Conservation (phyloP, 2,888 invertebrate species). For the Drosophila bunnanda region DNA sequence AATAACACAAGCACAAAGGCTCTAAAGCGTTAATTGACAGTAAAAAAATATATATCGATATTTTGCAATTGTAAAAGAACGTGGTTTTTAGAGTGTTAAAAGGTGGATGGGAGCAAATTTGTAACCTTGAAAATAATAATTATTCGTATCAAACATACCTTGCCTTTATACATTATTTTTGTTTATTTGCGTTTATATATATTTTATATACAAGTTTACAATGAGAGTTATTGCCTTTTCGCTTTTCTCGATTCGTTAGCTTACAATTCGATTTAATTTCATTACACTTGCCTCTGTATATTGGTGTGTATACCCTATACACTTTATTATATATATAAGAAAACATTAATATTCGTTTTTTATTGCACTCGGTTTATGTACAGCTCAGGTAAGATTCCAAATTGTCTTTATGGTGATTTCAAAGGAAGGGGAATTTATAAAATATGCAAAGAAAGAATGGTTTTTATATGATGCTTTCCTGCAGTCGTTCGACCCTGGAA, state of each 20-base stretch:
- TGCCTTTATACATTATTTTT: slow-evolving; percentile 59
- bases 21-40: too few relatives aligned
- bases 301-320: slow-evolving; percentile 44
- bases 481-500: background rate
- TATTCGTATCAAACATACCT: too few relatives aligned
- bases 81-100: too few relatives aligned
- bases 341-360: slow-evolving; percentile 42
- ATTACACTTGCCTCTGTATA: slow-evolving; percentile 37
- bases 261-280: slow-evolving; percentile 54
- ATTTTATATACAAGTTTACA: slow-evolving; percentile 75
- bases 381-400: slow-evolving; percentile 32
- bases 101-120: too few relatives aligned
- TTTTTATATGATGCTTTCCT: background rate
- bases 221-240: slow-evolving; percentile 54
- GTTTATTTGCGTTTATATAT: slow-evolving; percentile 74
- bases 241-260: slow-evolving; percentile 56
- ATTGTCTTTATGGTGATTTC: background rate
- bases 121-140: too few relatives aligned
- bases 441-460: background rate
- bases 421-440: background rate
- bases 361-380: slow-evolving; percentile 57
- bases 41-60: too few relatives aligned
- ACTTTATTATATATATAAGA: slow-evolving; percentile 23
- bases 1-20: too few relatives aligned
- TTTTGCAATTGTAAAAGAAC: too few relatives aligned